Evolutionary conservation across 2,113 vertebrate species (phyloP).

Genomic region (Toxotes jaculatrix): DNA sequence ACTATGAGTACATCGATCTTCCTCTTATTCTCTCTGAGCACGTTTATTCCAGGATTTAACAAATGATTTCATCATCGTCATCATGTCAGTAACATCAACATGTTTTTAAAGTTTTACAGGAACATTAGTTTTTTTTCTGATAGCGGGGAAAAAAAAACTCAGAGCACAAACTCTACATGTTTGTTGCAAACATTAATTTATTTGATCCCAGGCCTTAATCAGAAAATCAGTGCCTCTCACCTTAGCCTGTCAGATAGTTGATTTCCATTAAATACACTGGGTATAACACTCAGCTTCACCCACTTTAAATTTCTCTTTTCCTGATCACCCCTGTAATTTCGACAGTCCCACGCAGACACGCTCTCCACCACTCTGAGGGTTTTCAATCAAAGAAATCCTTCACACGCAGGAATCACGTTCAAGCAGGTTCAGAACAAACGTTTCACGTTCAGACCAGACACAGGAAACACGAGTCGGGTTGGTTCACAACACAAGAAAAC

Average conservation of each 20-base stretch:
- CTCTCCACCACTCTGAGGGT: not conserved
- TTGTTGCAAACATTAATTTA: constrained; percentile 60
- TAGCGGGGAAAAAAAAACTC: not conserved
- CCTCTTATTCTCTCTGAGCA: no score
- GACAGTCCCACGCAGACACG: not conserved
- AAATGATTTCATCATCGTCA: no score
- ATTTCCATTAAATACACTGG: no score
- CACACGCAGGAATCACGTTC: constrained; percentile 7
- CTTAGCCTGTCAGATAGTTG: no score
- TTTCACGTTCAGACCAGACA: constrained; percentile 22
- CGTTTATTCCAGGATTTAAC: no score
- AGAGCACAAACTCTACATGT: not conserved
- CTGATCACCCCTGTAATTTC: not conserved
- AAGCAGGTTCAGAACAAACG: not conserved
- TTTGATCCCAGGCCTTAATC: constrained; percentile 1
- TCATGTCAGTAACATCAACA: no score
- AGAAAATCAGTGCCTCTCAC: not conserved
- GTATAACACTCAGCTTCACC: not conserved
- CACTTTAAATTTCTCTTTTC: not conserved
- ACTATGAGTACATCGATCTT: no score
- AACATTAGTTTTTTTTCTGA: no score
- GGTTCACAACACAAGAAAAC: constrained; percentile 8
- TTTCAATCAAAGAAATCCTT: not conserved
- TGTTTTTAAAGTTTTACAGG: not conserved
- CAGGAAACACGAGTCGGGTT: not conserved